These are phyloP conservation scores for Cyprinodon tularosa DNA, from an alignment of 2,113 vertebrate genomes.

Conservation along the genomic window DNA sequence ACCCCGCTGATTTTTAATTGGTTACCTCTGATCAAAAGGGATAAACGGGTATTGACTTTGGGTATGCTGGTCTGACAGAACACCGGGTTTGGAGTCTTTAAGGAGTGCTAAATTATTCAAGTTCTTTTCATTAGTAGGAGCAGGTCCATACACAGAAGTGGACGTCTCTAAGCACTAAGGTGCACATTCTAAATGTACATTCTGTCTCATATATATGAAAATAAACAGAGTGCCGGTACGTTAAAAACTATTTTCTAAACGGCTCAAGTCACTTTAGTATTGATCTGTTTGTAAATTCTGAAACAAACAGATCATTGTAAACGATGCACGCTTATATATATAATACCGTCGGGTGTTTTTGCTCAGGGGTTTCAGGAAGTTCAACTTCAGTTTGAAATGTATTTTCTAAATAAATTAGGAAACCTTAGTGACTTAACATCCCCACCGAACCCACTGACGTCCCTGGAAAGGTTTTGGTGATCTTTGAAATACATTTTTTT, in stretches of 20 bases:
- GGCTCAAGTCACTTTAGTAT: conserved; percentile 24
- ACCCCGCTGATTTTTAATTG: no score
- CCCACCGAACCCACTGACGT: background rate
- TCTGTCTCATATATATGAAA: conserved; percentile 52
- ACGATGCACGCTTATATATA: conserved; percentile 65
- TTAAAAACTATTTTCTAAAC: conserved; percentile 41
- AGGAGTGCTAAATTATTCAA: background rate
- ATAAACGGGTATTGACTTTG: no score
- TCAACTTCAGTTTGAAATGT: background rate
- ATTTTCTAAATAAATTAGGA: background rate
- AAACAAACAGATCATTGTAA: conserved; percentile 64
- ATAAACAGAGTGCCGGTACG: conserved; percentile 38
- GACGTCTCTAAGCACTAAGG: conserved; percentile 50
- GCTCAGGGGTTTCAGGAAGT: background rate
- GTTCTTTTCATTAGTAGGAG: background rate
- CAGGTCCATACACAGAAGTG: background rate
- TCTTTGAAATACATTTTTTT: background rate
- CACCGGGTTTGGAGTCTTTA: background rate
- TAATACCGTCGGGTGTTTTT: background rate
- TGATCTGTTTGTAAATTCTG: conserved; percentile 13
- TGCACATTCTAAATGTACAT: conserved; percentile 68
- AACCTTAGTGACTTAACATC: background rate
- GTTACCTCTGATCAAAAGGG: no score
- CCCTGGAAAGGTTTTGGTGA: background rate
- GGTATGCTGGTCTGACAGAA: no score